phyloP scores from a whole-genome alignment of 1,140 invertebrate genomes.

The Drosophila sulfurigaster region DNA sequence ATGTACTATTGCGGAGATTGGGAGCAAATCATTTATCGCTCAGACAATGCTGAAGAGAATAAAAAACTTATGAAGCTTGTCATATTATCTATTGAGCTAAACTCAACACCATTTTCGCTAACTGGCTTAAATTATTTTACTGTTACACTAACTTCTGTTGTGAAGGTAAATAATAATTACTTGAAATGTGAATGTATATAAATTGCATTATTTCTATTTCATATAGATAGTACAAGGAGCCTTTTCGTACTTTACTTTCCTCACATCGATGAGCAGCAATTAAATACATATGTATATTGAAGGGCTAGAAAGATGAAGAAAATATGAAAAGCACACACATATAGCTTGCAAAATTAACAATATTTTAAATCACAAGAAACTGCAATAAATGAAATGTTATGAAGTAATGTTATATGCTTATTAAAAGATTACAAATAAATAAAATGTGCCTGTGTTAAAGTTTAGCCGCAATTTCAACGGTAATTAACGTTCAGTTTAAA shows the following conservation, averaged over 20 bases:
- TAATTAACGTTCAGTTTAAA: no score
- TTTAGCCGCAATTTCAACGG: no score
- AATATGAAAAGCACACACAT: background rate
- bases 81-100: conserved; percentile 33
- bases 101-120: conserved; percentile 42
- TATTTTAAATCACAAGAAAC: no score
- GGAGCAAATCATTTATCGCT: conserved; percentile 38
- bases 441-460: no score
- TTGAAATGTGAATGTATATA: background rate
- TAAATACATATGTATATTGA: background rate
- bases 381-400: background rate
- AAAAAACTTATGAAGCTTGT: conserved; percentile 50
- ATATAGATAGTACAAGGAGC: conserved; percentile 29
- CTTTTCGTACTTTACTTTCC: conserved; percentile 33
- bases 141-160: conserved; percentile 30
- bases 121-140: conserved; percentile 46
- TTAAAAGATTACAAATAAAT: no score
- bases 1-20: conserved; percentile 43
- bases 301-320: no score
- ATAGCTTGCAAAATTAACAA: no score
- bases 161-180: conserved; percentile 20
- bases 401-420: no score
- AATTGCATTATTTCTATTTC: background rate
- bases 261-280: conserved; percentile 7
- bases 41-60: conserved; percentile 36